Evolutionary conservation across 2,888 invertebrate genomes (phyloP).

Genomic region (Acleris holmiana): DNA sequence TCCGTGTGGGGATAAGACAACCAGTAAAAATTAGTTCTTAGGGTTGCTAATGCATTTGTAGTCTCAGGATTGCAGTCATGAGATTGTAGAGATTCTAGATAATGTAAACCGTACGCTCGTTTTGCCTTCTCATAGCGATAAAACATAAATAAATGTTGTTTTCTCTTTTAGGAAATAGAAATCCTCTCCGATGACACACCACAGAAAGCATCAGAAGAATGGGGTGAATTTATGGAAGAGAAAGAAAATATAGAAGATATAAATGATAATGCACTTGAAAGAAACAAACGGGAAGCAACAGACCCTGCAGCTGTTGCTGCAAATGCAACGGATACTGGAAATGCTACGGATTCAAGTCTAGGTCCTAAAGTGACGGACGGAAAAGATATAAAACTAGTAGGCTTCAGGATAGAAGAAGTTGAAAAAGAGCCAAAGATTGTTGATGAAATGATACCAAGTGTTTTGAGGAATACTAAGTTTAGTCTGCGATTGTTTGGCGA

Average conservation of each 20-base stretch:
- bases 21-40: too few relatives aligned
- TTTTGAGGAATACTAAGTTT: constrained; percentile 61
- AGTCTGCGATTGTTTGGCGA: constrained; percentile 67
- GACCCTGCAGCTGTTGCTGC: background rate
- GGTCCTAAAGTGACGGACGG: constrained; percentile 15
- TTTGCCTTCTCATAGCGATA: too few relatives aligned
- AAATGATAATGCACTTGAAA: constrained; percentile 5
- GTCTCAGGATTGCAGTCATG: too few relatives aligned
- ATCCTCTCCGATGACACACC: background rate
- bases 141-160: too few relatives aligned
- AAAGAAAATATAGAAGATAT: background rate
- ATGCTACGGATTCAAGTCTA: constrained; percentile 16
- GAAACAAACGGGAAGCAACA: constrained; percentile 8
- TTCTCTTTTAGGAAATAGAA: constrained; percentile 16
- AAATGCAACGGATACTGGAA: background rate
- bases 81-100: too few relatives aligned
- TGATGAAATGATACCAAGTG: constrained; percentile 70
- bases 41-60: too few relatives aligned
- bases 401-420: constrained; percentile 68
- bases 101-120: too few relatives aligned
- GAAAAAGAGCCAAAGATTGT: constrained; percentile 71
- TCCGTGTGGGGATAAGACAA: too few relatives aligned
- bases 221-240: constrained; percentile 8
- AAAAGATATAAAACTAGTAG: constrained; percentile 53
- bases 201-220: constrained; percentile 4